Conservation (phyloP, 2,113 vertebrate species). For the Tor tambroides region DNA sequence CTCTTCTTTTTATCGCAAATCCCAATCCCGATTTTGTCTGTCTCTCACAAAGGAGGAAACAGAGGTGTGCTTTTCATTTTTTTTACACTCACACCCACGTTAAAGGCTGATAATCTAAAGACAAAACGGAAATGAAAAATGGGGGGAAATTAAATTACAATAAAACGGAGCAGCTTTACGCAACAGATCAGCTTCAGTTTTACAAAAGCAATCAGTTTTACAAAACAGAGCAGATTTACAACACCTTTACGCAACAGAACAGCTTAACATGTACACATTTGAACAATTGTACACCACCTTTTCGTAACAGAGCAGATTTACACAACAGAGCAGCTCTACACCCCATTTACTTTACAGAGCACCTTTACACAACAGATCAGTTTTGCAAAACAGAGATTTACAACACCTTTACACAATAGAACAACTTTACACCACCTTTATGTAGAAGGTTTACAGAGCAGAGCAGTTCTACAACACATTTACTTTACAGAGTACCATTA, state of each 20-base stretch:
- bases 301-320: background rate
- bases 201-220: background rate
- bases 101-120: background rate
- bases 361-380: background rate
- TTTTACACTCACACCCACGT: background rate
- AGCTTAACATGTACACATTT: background rate
- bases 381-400: too few species aligned
- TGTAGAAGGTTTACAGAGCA: background rate
- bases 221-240: background rate
- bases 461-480: background rate
- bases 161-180: background rate
- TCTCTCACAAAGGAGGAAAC: slow-evolving; percentile 18
- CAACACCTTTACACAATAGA: background rate
- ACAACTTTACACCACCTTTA: background rate
- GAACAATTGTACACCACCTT: background rate
- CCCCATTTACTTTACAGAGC: background rate
- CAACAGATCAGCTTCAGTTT: background rate
- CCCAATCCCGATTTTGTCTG: slow-evolving; percentile 50
- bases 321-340: background rate
- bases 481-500: background rate
- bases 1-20: slow-evolving; percentile 27
- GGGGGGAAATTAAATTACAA: background rate
- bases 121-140: background rate
- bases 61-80: background rate
- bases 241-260: background rate